These are phyloP conservation scores for Acronicta psi DNA, from an alignment of 2,888 invertebrate species.

Conservation along the genomic window DNA sequence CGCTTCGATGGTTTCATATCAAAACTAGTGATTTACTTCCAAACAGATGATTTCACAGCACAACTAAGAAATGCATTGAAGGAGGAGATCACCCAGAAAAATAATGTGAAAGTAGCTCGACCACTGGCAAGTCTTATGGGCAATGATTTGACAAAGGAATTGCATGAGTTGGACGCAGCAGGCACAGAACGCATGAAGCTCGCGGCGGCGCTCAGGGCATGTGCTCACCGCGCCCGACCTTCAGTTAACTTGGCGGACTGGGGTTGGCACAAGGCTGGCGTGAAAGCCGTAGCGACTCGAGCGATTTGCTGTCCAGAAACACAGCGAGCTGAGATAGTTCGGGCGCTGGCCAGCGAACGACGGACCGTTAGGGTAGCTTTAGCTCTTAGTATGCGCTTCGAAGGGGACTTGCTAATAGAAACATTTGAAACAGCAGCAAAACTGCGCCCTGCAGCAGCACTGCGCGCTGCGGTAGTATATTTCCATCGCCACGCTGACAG, in stretches of 20 bases:
- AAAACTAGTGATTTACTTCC: constrained; percentile 71
- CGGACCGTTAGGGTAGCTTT: constrained; percentile 65
- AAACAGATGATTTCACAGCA: constrained; percentile 64
- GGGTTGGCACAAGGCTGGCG: constrained; percentile 67
- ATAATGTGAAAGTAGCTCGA: constrained; percentile 40
- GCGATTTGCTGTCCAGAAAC: constrained; percentile 58
- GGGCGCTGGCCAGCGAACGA: constrained; percentile 61
- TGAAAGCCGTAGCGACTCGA: constrained; percentile 70
- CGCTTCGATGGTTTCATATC: constrained; percentile 63
- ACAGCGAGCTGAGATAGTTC: constrained; percentile 46
- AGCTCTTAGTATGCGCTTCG: constrained; percentile 49
- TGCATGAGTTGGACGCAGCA: constrained; percentile 43
- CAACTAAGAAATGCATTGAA: constrained; percentile 48
- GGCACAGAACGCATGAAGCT: constrained; percentile 45
- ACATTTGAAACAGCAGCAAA: constrained; percentile 28
- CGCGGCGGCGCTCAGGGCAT: constrained; percentile 64
- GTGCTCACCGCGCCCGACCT: constrained; percentile 65
- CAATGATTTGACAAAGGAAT: constrained; percentile 29
- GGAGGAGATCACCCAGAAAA: constrained; percentile 16
- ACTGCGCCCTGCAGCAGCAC: constrained; percentile 46
- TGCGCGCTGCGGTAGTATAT: constrained; percentile 63
- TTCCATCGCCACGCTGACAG: constrained; percentile 49
- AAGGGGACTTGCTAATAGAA: constrained; percentile 8
- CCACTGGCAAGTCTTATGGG: constrained; percentile 45
- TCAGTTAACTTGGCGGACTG: constrained; percentile 58